Conservation (phyloP, 2,797 vertebrate genomes). For the Sternotherus odoratus region DNA sequence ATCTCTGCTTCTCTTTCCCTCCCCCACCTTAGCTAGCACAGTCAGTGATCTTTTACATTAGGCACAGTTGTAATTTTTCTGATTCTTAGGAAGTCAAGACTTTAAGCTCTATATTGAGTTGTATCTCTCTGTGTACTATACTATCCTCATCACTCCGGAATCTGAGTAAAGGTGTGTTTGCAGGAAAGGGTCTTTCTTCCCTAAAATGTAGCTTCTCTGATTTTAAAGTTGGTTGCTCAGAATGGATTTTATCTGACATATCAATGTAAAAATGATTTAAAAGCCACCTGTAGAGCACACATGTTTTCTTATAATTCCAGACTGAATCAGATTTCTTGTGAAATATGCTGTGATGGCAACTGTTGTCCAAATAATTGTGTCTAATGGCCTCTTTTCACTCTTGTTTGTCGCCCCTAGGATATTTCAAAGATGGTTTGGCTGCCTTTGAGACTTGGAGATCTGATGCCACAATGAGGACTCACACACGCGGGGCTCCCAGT, state of each 20-base stretch:
- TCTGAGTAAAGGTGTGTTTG: not conserved
- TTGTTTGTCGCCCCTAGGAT: constrained; percentile 70
- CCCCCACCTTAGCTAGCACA: constrained; percentile 16
- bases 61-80: not conserved
- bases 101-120: not conserved
- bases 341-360: not conserved
- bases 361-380: not conserved
- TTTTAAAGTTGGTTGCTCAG: not conserved
- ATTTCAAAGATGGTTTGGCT: constrained; percentile 88
- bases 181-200: not conserved
- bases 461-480: constrained; percentile 96
- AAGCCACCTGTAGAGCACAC: not conserved
- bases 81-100: not conserved
- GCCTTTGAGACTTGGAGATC: constrained; percentile 82
- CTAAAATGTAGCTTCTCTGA: not conserved
- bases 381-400: constrained; percentile 15
- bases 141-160: rapidly evolving
- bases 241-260: not conserved
- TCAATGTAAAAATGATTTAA: not conserved
- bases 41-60: constrained; percentile 2
- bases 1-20: constrained; percentile 15
- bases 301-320: not conserved
- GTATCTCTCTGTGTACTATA: not conserved
- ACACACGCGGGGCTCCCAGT: constrained; percentile 95
- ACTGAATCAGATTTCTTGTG: not conserved